Base-by-base conservation (phyloP, 2,888 invertebrate species). In the Diadegma fenestrale region DNA sequence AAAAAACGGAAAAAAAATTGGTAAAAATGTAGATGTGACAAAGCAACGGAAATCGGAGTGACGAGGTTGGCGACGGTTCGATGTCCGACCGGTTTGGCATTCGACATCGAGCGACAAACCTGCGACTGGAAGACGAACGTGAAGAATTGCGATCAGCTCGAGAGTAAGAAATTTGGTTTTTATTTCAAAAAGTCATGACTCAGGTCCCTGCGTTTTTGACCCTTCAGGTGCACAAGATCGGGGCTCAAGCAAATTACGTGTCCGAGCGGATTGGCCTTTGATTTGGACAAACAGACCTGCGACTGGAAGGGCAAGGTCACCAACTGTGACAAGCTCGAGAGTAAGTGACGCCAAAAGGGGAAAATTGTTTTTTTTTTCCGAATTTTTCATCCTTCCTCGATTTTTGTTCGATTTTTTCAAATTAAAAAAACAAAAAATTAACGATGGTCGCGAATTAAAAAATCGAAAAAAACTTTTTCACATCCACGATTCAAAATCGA, bases 241-340 rank as follows among this genome's bases (percentile, higher is more conserved):
- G 98, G 98, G 96, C 97, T 98, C 96, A 98, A 97, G 97, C 97
- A 97, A 96, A 98, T 98, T 96, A 97, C 98, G 95, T 98, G 98
- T 95, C 98, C 98, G 95, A 97, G 98, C 95, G 98, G 98, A 96
- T 96, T 98, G 96, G 97, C 98, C 95, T 98, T 98, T 96, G 98
- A 98, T 96, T 97, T 98, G 96, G 97, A 98, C 96, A 98, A 98
- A 96, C 98, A 98, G 96, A 98, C 98, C 95, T 98, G 98, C 96
- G 98, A 98, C 96, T 98, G 98, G 98, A 98, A 98, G 96, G 98
- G 98, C 96, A 98, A 98, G 97, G 98, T 98, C 96, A 96, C 96
- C 96, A 98, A 97, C 97, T 98, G 98, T 97, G 97, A 98, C 96
- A 97, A 97, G 95, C 96, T 98, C 95, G 98, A 98, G 97, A 98